A percentile compares a stretch with the other conserved stretches of the same genome.
Conservation (phyloP, 2,888 invertebrate genomes). For the Eupithecia dodoneata region DNA sequence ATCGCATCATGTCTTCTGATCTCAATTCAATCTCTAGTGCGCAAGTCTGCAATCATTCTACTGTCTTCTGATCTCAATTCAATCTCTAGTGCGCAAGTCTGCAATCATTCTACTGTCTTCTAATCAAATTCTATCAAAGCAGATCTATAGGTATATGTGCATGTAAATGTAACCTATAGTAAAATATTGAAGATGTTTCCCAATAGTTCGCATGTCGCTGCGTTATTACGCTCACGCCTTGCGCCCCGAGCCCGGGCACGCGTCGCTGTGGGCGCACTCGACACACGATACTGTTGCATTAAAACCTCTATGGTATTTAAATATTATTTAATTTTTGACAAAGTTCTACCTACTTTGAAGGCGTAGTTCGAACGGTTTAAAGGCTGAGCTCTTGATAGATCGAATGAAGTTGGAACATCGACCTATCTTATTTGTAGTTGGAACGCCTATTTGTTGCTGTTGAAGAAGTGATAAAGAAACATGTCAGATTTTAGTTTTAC, state of each 20-base stretch:
- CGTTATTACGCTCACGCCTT: not conserved
- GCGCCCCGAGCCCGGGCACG: not conserved
- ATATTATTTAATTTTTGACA: not conserved
- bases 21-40: not conserved
- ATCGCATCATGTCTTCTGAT: not conserved
- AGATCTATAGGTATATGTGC: not conserved
- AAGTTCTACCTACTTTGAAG: not conserved
- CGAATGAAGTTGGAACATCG: not conserved
- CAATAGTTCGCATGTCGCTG: not conserved
- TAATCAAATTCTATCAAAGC: not conserved
- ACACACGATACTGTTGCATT: conserved; percentile 9
- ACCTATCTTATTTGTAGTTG: not conserved
- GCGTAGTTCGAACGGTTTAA: not conserved
- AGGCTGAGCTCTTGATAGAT: not conserved
- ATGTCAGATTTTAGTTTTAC: not conserved
- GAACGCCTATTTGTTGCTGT: not conserved
- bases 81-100: no score
- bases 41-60: no score
- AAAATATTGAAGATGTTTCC: not conserved
- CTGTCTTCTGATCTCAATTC: not conserved
- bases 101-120: not conserved
- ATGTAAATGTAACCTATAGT: not conserved
- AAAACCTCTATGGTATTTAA: not conserved
- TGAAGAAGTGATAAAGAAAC: not conserved
- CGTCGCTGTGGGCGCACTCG: not conserved